Evolutionary conservation across 2,113 vertebrate genomes (phyloP).

Genomic region (Mixornis gularis): DNA sequence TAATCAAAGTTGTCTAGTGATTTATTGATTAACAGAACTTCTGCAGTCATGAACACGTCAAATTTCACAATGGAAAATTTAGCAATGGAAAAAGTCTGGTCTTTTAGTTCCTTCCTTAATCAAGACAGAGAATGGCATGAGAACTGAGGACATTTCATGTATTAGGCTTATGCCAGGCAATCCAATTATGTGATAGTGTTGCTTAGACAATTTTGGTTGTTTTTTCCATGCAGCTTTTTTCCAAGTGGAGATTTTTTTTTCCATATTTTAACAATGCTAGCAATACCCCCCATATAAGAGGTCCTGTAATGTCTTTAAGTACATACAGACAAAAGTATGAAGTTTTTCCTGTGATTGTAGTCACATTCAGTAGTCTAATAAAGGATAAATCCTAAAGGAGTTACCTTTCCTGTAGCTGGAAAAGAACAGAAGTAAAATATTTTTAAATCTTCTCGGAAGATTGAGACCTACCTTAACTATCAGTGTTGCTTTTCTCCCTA

Average conservation of each 20-base stretch:
- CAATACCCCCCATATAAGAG: neutral
- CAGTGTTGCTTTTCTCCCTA: neutral
- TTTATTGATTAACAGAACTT: conserved; percentile 53
- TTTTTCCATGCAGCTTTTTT: conserved; percentile 18
- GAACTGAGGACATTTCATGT: conserved; percentile 14
- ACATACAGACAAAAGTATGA: neutral
- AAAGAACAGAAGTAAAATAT: neutral
- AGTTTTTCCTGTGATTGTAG: neutral
- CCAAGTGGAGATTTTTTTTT: neutral
- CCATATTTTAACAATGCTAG: neutral
- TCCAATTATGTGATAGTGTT: conserved; percentile 16
- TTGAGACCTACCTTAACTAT: neutral
- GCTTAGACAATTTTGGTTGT: conserved; percentile 1
- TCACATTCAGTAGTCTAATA: neutral
- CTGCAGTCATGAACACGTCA: conserved; percentile 33
- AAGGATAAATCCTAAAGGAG: neutral
- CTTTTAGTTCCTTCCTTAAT: conserved; percentile 31
- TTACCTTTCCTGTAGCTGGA: neutral
- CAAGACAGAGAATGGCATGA: conserved; percentile 32
- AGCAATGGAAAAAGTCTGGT: conserved; percentile 62
- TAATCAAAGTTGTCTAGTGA: conserved; percentile 53
- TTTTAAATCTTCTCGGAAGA: neutral
- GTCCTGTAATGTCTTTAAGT: neutral
- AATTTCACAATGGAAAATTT: conserved; percentile 65
- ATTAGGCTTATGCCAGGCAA: conserved; percentile 15